These are phyloP conservation scores for Spongilla lacustris DNA, from an alignment of 37 sponge, comb jelly and placozoan genomes.

Conservation along the genomic window DNA sequence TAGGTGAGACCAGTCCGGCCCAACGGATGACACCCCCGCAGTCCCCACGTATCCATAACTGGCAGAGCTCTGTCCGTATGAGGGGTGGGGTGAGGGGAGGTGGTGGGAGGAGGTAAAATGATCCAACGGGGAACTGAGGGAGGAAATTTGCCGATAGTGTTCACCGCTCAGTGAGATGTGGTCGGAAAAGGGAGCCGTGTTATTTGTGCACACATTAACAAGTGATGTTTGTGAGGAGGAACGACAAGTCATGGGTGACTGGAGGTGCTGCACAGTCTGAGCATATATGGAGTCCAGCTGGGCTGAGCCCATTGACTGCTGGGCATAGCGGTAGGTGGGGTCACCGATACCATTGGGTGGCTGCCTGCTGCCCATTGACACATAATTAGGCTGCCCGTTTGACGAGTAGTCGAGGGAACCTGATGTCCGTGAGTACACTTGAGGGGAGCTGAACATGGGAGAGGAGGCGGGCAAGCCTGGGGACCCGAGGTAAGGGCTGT, in stretches of 20 bases:
- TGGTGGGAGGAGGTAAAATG: neutral
- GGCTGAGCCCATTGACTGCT: too few relatives aligned
- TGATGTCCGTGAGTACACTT: neutral
- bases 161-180: neutral
- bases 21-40: neutral
- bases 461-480: neutral
- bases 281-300: neutral
- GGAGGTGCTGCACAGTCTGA: neutral
- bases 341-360: neutral
- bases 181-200: neutral
- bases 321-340: neutral
- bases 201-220: neutral
- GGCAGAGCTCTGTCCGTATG: neutral
- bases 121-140: neutral
- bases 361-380: neutral
- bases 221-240: neutral
- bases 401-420: neutral
- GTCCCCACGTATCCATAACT: neutral
- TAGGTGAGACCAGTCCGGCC: neutral
- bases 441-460: neutral
- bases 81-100: neutral
- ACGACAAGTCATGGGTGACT: neutral
- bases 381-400: neutral
- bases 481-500: neutral
- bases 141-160: neutral